A percentile compares a stretch with the other conserved stretches of the same genome.
Conservation (phyloP, 2,113 vertebrate genomes). For the Bos javanicus region DNA sequence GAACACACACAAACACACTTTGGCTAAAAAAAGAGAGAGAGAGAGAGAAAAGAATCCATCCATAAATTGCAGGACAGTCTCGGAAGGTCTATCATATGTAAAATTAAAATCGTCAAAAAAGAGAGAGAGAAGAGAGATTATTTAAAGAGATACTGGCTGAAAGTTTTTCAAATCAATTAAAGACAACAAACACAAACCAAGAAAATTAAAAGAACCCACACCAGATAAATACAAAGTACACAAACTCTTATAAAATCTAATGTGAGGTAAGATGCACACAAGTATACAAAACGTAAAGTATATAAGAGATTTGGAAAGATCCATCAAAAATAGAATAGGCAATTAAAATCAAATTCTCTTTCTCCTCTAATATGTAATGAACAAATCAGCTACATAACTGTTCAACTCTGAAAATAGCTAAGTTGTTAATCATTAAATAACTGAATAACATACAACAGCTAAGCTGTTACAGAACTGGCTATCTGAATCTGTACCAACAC, state of each 20-base stretch:
- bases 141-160: neutral
- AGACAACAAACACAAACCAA: neutral
- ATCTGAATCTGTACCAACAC: conserved; percentile 53
- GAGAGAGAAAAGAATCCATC: neutral
- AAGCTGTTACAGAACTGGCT: neutral
- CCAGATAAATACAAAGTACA: neutral
- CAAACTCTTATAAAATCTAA: neutral
- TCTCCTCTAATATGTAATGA: neutral
- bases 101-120: neutral
- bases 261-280: neutral
- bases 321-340: neutral
- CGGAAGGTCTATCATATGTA: neutral
- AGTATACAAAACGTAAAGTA: neutral
- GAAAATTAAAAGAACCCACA: neutral
- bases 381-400: neutral
- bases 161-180: neutral
- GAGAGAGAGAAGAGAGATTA: neutral
- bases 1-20: neutral
- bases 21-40: neutral
- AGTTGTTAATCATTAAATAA: neutral
- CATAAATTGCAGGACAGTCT: neutral
- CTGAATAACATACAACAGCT: neutral
- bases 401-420: neutral
- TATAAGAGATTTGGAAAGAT: neutral
- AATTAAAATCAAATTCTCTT: neutral